phyloP scores from a whole-genome alignment of 2,888 invertebrate genomes.

The Acanthococcus lagerstroemiae region DNA sequence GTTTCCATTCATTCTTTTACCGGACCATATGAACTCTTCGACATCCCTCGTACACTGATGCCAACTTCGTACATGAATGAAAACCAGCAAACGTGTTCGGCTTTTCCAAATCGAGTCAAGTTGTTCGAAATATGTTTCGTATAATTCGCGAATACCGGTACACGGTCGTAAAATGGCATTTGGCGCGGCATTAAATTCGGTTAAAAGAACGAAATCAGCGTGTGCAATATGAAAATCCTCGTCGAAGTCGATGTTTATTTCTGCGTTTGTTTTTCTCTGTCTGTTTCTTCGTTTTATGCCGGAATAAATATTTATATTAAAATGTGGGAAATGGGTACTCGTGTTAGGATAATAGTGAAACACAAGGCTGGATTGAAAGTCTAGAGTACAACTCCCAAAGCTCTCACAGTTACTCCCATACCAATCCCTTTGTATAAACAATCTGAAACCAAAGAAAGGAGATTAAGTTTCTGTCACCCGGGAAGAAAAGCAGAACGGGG shows the following conservation, averaged over 20 bases:
- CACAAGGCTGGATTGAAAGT: slow-evolving; percentile 20
- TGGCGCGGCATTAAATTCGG: too few relatives aligned
- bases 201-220: too few relatives aligned
- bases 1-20: too few relatives aligned
- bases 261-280: not conserved
- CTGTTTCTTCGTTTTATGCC: slow-evolving; percentile 11
- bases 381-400: slow-evolving; percentile 25
- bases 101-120: too few relatives aligned
- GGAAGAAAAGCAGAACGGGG: not conserved
- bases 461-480: slow-evolving; percentile 29
- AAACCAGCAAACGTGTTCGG: too few relatives aligned
- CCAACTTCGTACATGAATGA: too few relatives aligned
- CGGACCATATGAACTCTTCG: too few relatives aligned
- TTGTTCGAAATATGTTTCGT: too few relatives aligned
- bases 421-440: slow-evolving; percentile 29
- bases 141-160: too few relatives aligned
- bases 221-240: not conserved
- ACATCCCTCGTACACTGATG: too few relatives aligned
- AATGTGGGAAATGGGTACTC: slow-evolving; percentile 13
- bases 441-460: slow-evolving; percentile 25
- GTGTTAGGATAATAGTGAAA: slow-evolving; percentile 23
- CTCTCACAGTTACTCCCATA: slow-evolving; percentile 17
- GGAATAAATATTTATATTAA: slow-evolving; percentile 26
- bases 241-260: not conserved
- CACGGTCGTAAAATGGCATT: too few relatives aligned